Conservation (phyloP, 2,113 vertebrate genomes). For the Andinoacara biseriatus region DNA sequence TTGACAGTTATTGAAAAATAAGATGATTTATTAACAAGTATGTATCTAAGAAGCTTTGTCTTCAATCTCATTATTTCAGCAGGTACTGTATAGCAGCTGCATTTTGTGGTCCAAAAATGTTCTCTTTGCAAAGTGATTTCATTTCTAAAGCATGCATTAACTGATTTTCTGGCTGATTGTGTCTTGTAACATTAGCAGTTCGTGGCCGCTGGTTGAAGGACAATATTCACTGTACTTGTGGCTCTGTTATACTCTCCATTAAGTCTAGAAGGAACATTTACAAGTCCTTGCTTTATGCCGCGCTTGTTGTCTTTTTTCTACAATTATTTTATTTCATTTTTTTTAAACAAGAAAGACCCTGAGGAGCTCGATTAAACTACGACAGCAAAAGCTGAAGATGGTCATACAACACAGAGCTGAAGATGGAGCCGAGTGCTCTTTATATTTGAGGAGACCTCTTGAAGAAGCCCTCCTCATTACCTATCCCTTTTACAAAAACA, state of each 20-base stretch:
- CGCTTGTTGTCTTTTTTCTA: not conserved
- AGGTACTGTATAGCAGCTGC: not conserved
- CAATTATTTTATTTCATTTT: not conserved
- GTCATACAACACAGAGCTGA: not conserved
- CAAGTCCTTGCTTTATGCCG: not conserved
- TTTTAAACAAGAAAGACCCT: not conserved
- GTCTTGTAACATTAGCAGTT: not conserved
- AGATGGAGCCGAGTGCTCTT: not conserved
- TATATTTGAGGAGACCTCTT: not conserved
- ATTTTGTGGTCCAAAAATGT: not conserved
- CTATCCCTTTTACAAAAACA: not conserved
- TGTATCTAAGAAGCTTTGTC: not conserved
- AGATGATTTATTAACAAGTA: conserved; percentile 2
- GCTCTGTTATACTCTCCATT: not conserved
- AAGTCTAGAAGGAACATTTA: not conserved
- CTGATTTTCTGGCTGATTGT: not conserved
- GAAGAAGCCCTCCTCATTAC: not conserved
- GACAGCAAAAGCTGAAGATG: no score
- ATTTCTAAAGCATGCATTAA: not conserved
- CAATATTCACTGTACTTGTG: not conserved
- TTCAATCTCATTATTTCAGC: not conserved
- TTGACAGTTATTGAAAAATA: not conserved
- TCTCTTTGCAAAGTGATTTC: not conserved
- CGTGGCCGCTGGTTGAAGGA: not conserved
- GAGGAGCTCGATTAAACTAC: not conserved